These are phyloP conservation scores for Chiridota heheva DNA, from an alignment of 35 echinoderm and acorn worm species.

Conservation along the genomic window DNA sequence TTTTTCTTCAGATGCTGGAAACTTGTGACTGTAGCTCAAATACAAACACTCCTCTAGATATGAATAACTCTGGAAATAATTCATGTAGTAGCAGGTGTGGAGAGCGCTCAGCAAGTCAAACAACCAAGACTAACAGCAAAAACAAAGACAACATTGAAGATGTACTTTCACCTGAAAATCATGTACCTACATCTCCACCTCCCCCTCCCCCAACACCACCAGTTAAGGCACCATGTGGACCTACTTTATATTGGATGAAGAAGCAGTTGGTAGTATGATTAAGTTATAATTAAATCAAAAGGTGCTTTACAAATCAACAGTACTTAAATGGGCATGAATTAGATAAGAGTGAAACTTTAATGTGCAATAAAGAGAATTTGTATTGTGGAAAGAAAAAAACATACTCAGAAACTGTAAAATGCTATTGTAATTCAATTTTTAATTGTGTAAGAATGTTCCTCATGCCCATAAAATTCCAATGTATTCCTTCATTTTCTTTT, in stretches of 20 bases:
- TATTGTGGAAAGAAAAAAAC: no score
- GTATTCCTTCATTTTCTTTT: no score
- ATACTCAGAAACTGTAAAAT: no score
- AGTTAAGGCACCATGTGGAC: background rate
- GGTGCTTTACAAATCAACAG: no score
- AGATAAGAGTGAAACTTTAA: no score
- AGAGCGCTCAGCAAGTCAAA: background rate
- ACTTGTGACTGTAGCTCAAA: slow-evolving; percentile 39
- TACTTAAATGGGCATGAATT: no score
- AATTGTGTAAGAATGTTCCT: no score
- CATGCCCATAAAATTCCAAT: no score
- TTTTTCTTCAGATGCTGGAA: slow-evolving; percentile 63
- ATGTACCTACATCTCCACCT: slow-evolving; percentile 67
- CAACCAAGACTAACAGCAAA: background rate
- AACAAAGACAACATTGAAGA: background rate
- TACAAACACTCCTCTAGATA: slow-evolving; percentile 31
- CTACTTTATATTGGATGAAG: slow-evolving; percentile 57
- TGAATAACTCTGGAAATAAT: background rate
- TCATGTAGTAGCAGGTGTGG: background rate
- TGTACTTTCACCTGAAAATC: background rate
- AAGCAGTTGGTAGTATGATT: slow-evolving; percentile 11
- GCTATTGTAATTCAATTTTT: no score
- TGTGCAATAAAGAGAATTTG: no score
- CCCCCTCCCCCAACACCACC: slow-evolving; percentile 47
- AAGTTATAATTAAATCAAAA: slow-evolving; percentile 2